Conservation (phyloP, 2,888 invertebrate genomes). For the Pogonocherus hispidulus region DNA sequence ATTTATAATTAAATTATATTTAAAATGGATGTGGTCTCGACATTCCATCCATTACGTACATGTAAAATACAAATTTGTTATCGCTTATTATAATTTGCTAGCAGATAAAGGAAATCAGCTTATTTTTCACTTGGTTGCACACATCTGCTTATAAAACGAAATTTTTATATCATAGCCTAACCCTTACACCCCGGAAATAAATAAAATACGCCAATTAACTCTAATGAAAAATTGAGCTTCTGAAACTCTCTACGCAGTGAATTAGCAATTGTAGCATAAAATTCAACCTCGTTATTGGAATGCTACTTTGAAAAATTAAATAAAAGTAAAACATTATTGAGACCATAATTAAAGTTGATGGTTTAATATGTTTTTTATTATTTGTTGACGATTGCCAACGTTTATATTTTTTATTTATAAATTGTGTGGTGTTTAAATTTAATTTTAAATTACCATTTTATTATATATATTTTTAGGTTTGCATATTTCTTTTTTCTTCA, state of each 20-base stretch:
- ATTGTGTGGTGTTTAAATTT: too few species aligned
- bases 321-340: too few species aligned
- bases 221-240: conserved; percentile 9
- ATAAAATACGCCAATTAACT: conserved; percentile 14
- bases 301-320: not conserved
- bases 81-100: conserved; percentile 10
- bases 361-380: too few species aligned
- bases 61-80: conserved; percentile 10
- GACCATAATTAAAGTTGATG: too few species aligned
- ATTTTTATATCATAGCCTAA: conserved; percentile 1
- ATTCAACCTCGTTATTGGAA: not conserved
- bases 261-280: not conserved
- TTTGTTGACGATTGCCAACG: too few species aligned
- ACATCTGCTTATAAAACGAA: not conserved
- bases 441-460: too few species aligned
- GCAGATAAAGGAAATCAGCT: conserved; percentile 10
- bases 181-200: conserved; percentile 9
- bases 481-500: too few species aligned
- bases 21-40: too few species aligned
- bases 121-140: conserved; percentile 10
- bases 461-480: too few species aligned
- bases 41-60: too few species aligned
- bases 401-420: too few species aligned
- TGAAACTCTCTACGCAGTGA: not conserved
- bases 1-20: too few species aligned